A percentile compares a stretch with the other conserved stretches of the same genome.
phyloP scores from a whole-genome alignment of 2,888 invertebrate species.

The Tineola bisselliella region DNA sequence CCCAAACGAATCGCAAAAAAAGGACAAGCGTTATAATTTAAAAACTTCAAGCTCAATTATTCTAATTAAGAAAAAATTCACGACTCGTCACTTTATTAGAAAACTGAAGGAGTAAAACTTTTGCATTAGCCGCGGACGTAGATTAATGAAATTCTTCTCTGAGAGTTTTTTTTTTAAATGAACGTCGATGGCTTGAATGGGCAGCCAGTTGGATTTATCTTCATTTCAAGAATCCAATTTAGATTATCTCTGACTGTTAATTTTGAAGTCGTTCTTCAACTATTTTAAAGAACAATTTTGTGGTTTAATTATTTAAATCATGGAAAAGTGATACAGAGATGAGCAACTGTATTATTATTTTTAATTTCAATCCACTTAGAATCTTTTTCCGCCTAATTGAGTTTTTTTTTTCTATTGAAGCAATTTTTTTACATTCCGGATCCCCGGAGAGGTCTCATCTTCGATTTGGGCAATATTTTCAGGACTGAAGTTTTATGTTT shows the following conservation, averaged over 20 bases:
- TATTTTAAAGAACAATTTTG: not conserved
- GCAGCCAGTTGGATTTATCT: conserved; percentile 6
- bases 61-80: not conserved
- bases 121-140: conserved; percentile 2
- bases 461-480: no score
- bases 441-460: no score
- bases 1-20: no score
- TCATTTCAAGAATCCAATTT: conserved; percentile 4
- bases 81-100: not conserved
- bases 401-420: no score
- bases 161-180: not conserved
- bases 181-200: not conserved
- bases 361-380: no score
- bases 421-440: no score
- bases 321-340: no score
- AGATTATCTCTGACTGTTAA: conserved; percentile 4
- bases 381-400: no score
- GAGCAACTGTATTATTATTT: no score
- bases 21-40: no score
- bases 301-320: not conserved
- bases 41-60: not conserved
- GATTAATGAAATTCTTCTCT: conserved; percentile 8
- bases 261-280: not conserved
- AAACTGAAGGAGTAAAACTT: conserved; percentile 2
- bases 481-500: no score